These are phyloP conservation scores for Agrenia bidenticulata DNA, from an alignment of 2,888 invertebrate species.

Conservation along the genomic window DNA sequence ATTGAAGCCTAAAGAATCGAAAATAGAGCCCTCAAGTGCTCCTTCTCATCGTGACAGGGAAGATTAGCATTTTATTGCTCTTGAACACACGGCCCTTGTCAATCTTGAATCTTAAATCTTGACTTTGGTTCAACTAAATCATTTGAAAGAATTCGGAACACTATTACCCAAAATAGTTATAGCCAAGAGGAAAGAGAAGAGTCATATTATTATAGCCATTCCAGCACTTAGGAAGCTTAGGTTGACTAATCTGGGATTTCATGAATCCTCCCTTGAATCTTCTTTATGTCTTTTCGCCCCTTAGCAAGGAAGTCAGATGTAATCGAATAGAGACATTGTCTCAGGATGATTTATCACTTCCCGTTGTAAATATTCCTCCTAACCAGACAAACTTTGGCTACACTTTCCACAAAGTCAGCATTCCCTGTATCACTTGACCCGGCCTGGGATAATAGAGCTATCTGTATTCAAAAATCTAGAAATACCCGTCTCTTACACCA, in stretches of 20 bases:
- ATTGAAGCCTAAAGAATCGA: too few species aligned
- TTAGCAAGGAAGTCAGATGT: slow-evolving; percentile 8
- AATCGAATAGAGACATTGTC: slow-evolving; percentile 18
- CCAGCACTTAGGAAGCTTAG: neutral
- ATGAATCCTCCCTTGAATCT: slow-evolving; percentile 7
- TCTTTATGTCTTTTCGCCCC: slow-evolving; percentile 1
- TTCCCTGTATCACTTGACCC: too few species aligned
- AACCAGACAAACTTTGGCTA: too few species aligned
- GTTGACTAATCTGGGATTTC: slow-evolving; percentile 5
- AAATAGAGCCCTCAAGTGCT: slow-evolving; percentile 9
- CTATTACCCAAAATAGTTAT: neutral
- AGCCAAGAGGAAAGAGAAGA: too few species aligned
- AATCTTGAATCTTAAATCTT: slow-evolving; percentile 9
- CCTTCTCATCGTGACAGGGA: slow-evolving; percentile 35
- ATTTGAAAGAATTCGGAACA: neutral
- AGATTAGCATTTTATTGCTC: slow-evolving; percentile 48
- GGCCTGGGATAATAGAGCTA: too few species aligned
- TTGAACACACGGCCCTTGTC: slow-evolving; percentile 11
- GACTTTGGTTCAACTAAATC: neutral
- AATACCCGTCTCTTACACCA: too few species aligned
- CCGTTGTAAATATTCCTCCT: slow-evolving; percentile 10
- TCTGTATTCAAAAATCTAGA: too few species aligned
- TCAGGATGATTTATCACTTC: slow-evolving; percentile 19
- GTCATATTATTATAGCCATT: neutral
- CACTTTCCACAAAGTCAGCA: too few species aligned